phyloP scores from a whole-genome alignment of 1,140 invertebrate genomes.

The Drosophila subobscura region DNA sequence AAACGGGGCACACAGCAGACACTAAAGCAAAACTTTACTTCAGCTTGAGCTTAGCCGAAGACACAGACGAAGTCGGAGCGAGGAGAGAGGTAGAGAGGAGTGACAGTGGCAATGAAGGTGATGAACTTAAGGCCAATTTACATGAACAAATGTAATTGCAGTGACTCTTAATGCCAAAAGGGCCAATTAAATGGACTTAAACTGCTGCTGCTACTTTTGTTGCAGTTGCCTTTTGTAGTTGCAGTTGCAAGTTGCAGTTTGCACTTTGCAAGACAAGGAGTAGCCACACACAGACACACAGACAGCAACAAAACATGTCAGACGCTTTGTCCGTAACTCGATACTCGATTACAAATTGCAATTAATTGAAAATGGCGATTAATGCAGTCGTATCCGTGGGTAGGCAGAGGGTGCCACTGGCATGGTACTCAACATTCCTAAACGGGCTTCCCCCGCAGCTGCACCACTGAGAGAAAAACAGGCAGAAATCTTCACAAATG shows the following conservation, averaged over 20 bases:
- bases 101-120: constrained; percentile 24
- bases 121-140: constrained; percentile 76
- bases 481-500: too few relatives aligned
- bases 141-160: constrained; percentile 81
- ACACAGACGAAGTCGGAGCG: too few relatives aligned
- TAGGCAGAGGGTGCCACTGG: too few relatives aligned
- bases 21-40: constrained; percentile 25
- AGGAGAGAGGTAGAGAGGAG: background rate
- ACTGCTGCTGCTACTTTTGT: constrained; percentile 5
- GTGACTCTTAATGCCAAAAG: constrained; percentile 63
- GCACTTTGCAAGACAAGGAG: constrained; percentile 14
- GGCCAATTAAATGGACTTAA: constrained; percentile 71
- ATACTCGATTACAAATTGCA: constrained; percentile 83
- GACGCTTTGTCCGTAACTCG: constrained; percentile 68
- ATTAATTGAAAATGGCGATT: constrained; percentile 82
- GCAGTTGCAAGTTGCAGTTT: constrained; percentile 8
- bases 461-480: too few relatives aligned
- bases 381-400: constrained; percentile 55
- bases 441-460: constrained; percentile 13
- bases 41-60: background rate
- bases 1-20: constrained; percentile 5
- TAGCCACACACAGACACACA: background rate
- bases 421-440: too few relatives aligned
- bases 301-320: constrained; percentile 31
- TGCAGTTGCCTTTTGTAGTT: background rate